A percentile compares a stretch with the other conserved stretches of the same genome.
These are phyloP conservation scores for Galbula dea DNA, from an alignment of 2,113 vertebrate species.

Conservation along the genomic window DNA sequence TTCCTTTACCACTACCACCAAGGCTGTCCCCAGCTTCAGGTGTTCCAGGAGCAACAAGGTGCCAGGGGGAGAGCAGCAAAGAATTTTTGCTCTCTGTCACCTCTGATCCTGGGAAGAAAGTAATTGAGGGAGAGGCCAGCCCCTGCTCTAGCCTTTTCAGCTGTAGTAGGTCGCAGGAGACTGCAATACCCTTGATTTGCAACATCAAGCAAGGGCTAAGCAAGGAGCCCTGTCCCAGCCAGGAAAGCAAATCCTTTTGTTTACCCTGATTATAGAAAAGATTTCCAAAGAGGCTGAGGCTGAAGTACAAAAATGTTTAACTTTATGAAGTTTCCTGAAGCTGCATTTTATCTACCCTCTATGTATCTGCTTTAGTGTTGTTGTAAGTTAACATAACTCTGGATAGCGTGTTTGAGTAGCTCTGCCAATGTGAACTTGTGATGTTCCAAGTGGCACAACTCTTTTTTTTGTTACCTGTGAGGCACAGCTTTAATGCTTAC, in stretches of 20 bases:
- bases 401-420: background rate
- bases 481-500: background rate
- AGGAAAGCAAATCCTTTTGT: background rate
- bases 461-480: no score
- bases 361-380: background rate
- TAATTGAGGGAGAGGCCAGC: background rate
- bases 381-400: accelerated
- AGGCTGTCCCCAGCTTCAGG: background rate
- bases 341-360: background rate
- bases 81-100: background rate
- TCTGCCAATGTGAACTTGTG: background rate
- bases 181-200: background rate
- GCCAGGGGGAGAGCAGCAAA: accelerated
- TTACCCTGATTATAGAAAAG: background rate
- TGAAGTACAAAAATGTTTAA: background rate
- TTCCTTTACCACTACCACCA: accelerated
- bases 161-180: background rate
- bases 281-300: background rate
- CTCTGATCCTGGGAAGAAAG: background rate
- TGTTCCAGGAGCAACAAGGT: background rate
- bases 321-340: background rate
- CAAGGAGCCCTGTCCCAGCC: background rate
- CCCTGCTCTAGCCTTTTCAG: background rate
- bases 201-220: background rate
- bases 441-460: background rate